phyloP scores from a whole-genome alignment of 2,113 vertebrate genomes.

The Chloroceryle aenea region DNA sequence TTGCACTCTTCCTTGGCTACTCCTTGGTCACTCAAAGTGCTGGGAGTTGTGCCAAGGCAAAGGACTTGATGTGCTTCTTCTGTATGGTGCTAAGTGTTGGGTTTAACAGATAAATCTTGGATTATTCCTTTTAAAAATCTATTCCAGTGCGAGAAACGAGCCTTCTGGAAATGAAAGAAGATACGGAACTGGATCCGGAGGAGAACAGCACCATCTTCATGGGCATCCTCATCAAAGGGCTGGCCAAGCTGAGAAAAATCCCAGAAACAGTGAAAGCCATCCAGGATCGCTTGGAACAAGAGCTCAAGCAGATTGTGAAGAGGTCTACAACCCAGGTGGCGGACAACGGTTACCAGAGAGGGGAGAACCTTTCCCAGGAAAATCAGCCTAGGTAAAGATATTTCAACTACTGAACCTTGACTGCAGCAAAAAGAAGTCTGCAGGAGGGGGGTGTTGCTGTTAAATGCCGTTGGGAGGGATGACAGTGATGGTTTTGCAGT shows the following conservation, averaged over 20 bases:
- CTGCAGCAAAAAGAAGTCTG: not conserved
- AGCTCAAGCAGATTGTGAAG: constrained; percentile 96
- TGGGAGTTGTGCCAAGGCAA: not conserved
- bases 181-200: constrained; percentile 90
- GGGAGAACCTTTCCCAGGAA: constrained; percentile 88
- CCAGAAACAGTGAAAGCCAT: constrained; percentile 96
- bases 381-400: constrained; percentile 88
- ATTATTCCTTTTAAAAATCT: not conserved
- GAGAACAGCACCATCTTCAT: constrained; percentile 94
- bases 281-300: constrained; percentile 92
- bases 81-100: not conserved
- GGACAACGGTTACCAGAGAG: constrained; percentile 92
- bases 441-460: accelerated
- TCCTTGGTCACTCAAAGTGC: not conserved
- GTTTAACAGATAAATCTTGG: not conserved
- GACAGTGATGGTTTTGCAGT: not conserved
- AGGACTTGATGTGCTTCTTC: not conserved
- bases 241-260: constrained; percentile 95
- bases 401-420: not conserved
- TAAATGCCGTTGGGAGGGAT: not conserved
- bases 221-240: constrained; percentile 94
- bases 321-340: constrained; percentile 96
- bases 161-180: constrained; percentile 87
- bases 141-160: constrained; percentile 80
- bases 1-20: not conserved